Evolutionary conservation across 2,797 vertebrate species (phyloP).

Genomic region (Amblyopsis hoosieri): DNA sequence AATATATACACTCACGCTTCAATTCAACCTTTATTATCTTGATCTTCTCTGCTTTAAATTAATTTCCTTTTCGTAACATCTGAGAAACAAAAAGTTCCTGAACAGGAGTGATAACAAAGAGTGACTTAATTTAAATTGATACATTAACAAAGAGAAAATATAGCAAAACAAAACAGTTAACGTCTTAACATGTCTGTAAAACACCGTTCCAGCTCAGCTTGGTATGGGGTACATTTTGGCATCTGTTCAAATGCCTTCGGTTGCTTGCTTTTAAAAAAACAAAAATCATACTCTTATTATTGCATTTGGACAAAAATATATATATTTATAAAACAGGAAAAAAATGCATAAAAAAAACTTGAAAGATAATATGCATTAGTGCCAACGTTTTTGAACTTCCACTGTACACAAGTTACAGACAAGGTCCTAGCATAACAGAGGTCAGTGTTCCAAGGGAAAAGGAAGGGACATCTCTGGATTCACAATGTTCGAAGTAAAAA

Average conservation of each 20-base stretch:
- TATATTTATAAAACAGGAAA: slow-evolving; percentile 49
- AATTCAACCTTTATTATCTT: slow-evolving; percentile 86
- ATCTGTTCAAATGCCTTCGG: slow-evolving; percentile 81
- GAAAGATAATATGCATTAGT: slow-evolving; percentile 80
- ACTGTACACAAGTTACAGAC: slow-evolving; percentile 14
- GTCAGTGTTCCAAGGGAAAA: slow-evolving; percentile 76
- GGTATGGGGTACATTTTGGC: slow-evolving; percentile 79
- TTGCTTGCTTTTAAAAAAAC: slow-evolving; percentile 72
- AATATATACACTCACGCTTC: slow-evolving; percentile 48
- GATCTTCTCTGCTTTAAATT: slow-evolving; percentile 83
- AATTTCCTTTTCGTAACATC: slow-evolving; percentile 83
- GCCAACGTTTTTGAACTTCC: slow-evolving; percentile 80
- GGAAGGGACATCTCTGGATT: slow-evolving; percentile 71
- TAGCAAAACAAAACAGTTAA: slow-evolving; percentile 75
- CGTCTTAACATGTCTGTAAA: slow-evolving; percentile 83
- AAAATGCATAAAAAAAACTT: slow-evolving; percentile 76
- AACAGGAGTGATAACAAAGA: slow-evolving; percentile 86
- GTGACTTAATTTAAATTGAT: slow-evolving; percentile 84
- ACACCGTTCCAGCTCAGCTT: slow-evolving; percentile 84
- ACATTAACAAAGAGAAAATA: slow-evolving; percentile 62
- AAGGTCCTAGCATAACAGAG: slow-evolving; percentile 47
- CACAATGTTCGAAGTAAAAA: slow-evolving; percentile 71
- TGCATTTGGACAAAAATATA: slow-evolving; percentile 78
- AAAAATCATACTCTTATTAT: slow-evolving; percentile 70
- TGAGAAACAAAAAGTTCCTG: slow-evolving; percentile 80